Base-by-base conservation (phyloP, 2,888 invertebrate genomes). In the Colletes collaris region DNA sequence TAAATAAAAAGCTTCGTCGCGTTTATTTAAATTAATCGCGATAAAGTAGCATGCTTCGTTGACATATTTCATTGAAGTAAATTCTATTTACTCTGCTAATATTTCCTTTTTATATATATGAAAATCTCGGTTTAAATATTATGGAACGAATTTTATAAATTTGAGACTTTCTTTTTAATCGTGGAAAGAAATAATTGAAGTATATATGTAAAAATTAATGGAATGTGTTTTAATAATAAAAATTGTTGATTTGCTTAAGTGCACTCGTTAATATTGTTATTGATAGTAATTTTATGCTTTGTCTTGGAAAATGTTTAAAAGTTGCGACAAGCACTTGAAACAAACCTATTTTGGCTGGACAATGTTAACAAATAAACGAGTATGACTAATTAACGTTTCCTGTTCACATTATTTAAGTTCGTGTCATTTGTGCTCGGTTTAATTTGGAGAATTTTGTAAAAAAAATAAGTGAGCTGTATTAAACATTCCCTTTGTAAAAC, bases 401-500 rank as follows among this genome's bases (percentile, higher is more conserved):
- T 37, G 72, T 64, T 72, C 50, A 16, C 72, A 53, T 37, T 76
- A 64, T 76, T 76, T 76, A 59, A 64, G 37, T 76, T 76, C n/a
- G 13, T 35, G 52, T 46, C 64, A 52, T 76, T 76, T 64, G 37
- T 64, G 58, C 72, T 76, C 44, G 64, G 58, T 53, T 64, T 52
- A 27, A 72, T 52, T 19, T 6, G 50, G n/a, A 0, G 6, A 64
- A 64, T 64, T 72, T 76, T n/a, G 58, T n/a, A 13, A 44, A 60
- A 60, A 19, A 52, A 72, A 71, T 44, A 10, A 27, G 37, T 10
- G 44, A 37, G 58, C 72, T 52, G 64, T 72, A 50, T 64, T 76
- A 59, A 72, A 72, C 64, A 52, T 63, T 73, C 35, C 13, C n/a
- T 70, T 63, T 68, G 44, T 67, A 46, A 8, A 67, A 59, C 35